phyloP scores from a whole-genome alignment of 2,888 invertebrate genomes.

The Agrochola lota region DNA sequence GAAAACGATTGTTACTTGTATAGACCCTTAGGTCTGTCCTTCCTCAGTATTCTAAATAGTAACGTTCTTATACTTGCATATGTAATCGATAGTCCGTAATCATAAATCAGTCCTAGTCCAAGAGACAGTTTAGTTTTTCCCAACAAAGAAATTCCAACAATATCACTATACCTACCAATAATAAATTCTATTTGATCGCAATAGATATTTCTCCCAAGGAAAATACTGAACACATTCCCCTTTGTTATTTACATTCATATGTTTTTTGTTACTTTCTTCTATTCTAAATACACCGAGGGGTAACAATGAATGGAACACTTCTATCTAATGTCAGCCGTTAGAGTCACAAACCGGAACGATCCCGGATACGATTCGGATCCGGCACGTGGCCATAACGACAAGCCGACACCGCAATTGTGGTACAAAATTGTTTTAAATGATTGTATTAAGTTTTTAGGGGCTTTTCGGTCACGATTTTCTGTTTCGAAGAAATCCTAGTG shows the following conservation, averaged over 20 bases:
- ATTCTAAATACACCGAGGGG: constrained; percentile 63
- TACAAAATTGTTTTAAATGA: constrained; percentile 64
- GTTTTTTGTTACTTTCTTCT: constrained; percentile 50
- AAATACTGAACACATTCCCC: constrained; percentile 39
- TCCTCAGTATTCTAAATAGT: not conserved
- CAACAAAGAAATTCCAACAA: constrained; percentile 4
- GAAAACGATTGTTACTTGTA: not conserved
- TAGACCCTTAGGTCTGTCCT: not conserved
- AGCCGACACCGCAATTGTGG: constrained; percentile 61
- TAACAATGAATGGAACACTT: constrained; percentile 65
- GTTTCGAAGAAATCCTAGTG: constrained; percentile 1
- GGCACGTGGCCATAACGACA: constrained; percentile 69
- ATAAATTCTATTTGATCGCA: constrained; percentile 51
- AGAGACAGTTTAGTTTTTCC: too few species aligned
- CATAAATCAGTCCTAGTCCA: too few species aligned
- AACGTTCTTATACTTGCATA: not conserved
- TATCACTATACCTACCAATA: constrained; percentile 18
- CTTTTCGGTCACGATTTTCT: constrained; percentile 26
- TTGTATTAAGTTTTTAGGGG: constrained; percentile 59
- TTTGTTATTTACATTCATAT: constrained; percentile 38
- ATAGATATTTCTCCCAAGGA: constrained; percentile 47
- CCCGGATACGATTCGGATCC: constrained; percentile 65
- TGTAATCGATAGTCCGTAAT: not conserved
- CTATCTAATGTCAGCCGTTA: constrained; percentile 61
- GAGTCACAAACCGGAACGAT: constrained; percentile 62